Conservation (phyloP, 1,140 invertebrate genomes). For the Drosophila varians region DNA sequence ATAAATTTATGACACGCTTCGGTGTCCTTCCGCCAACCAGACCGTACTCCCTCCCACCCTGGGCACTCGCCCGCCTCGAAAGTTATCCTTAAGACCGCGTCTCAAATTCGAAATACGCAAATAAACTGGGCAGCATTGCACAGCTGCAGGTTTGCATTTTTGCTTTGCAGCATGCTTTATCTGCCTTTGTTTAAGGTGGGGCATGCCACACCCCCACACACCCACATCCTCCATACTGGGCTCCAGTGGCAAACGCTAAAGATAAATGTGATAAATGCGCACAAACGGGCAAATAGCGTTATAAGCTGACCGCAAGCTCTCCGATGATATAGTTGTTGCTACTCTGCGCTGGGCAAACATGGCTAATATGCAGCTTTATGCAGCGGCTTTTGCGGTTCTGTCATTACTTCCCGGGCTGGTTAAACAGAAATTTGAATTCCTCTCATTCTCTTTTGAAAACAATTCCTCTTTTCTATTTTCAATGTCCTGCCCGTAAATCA, state of each 20-base stretch:
- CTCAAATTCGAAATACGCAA: constrained; percentile 68
- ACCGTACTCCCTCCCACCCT: background rate
- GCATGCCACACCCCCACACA: background rate
- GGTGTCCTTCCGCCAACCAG: constrained; percentile 15
- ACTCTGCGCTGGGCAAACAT: constrained; percentile 15
- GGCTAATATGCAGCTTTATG: constrained; percentile 32
- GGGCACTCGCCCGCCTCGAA: background rate
- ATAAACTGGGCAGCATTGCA: constrained; percentile 54
- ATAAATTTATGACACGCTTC: constrained; percentile 61
- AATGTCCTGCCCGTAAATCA: constrained; percentile 7
- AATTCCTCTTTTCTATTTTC: background rate
- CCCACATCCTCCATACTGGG: background rate
- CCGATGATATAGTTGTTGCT: constrained; percentile 34
- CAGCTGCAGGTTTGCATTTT: constrained; percentile 72
- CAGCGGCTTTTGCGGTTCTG: constrained; percentile 11
- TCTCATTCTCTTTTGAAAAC: background rate
- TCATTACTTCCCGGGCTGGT: background rate
- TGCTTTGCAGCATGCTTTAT: constrained; percentile 69
- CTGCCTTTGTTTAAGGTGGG: constrained; percentile 50
- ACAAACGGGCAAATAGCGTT: constrained; percentile 69
- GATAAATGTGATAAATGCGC: constrained; percentile 79
- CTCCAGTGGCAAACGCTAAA: constrained; percentile 32
- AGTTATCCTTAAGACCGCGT: constrained; percentile 30
- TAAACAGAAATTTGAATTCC: background rate
- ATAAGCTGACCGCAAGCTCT: constrained; percentile 73